Base-by-base conservation (phyloP, 1,140 invertebrate species). In the Samia ricini region DNA sequence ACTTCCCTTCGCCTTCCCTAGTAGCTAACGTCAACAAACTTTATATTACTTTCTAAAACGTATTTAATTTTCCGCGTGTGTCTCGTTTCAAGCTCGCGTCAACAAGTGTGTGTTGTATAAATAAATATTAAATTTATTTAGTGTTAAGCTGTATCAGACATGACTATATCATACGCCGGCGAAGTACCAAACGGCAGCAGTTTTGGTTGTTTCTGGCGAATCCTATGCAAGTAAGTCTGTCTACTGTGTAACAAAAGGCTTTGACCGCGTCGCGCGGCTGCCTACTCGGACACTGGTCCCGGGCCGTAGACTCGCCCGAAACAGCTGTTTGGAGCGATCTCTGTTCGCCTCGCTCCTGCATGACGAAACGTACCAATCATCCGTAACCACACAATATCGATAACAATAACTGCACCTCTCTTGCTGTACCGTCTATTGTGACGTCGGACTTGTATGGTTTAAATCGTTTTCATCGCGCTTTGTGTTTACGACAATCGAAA, bases 181-280 rank as follows among this genome's bases (percentile, higher is more conserved):
- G 94, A 96, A 91, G 96, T 97, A 76, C 96, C 96, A 63, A 97
- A 97, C 86, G 95, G 95, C 79, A 97, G 95, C 91, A 96, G 94
- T 90, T 97, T 97, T 83, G 96, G 96, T 79, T 96, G 95, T 90
- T 97, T 97, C 91, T 97, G 96, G 95, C 94, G 93, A 88, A 96
- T 97, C 85, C 92, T 97, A 68, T 92, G 92, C 91, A 96, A 96
- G 95, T 96, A 89, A 95, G 95, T 95, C 51, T n/a, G 15, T 54
- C 26, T 51, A 33, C 59, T 29, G 49, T 60, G 61, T 26, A 51
- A 63, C 68, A 56, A 36, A 63, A 60, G 66, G 61, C 67, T 66
- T 65, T 64, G 63, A 55, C 58, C 58, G 69, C 54, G 66, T 57
- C 56, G 64, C 60, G 62, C 63, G 65, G 36, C 55, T 42, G 60